Evolutionary conservation across 2,797 vertebrate genomes (phyloP).

Genomic region (Choloepus didactylus): DNA sequence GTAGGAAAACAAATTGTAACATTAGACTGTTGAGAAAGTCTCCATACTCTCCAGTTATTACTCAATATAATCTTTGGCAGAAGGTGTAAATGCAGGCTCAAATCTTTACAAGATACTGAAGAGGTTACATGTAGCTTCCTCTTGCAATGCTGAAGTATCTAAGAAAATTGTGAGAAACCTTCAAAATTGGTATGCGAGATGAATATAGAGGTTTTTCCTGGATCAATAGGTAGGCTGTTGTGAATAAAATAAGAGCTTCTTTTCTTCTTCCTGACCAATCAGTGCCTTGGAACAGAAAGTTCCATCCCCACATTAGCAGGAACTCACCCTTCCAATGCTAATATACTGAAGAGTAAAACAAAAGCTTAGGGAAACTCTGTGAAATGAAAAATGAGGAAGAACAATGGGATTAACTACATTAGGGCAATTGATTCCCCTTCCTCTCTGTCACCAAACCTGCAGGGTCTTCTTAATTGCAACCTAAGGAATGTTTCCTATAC

Average conservation of each 20-base stretch:
- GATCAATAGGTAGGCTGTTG: background rate
- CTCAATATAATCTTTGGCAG: background rate
- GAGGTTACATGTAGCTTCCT: background rate
- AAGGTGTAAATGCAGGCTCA: background rate
- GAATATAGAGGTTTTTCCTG: background rate
- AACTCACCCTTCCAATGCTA: background rate
- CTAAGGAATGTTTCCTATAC: background rate
- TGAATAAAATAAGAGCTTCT: background rate
- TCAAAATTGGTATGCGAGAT: background rate
- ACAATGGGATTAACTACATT: background rate
- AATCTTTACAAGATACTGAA: background rate
- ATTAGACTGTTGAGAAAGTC: background rate
- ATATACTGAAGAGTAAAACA: background rate
- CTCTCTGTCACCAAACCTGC: background rate
- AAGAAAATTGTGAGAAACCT: background rate
- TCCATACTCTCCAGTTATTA: background rate
- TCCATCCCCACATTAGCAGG: background rate
- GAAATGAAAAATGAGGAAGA: background rate
- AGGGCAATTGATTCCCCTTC: background rate
- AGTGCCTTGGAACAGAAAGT: background rate
- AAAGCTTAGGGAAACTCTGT: background rate
- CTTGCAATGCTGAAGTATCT: background rate
- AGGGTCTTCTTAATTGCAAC: background rate
- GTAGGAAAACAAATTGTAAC: too few species aligned
- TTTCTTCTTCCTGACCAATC: background rate